Base-by-base conservation (phyloP, 1,140 invertebrate species). In the Mercenaria mercenaria region DNA sequence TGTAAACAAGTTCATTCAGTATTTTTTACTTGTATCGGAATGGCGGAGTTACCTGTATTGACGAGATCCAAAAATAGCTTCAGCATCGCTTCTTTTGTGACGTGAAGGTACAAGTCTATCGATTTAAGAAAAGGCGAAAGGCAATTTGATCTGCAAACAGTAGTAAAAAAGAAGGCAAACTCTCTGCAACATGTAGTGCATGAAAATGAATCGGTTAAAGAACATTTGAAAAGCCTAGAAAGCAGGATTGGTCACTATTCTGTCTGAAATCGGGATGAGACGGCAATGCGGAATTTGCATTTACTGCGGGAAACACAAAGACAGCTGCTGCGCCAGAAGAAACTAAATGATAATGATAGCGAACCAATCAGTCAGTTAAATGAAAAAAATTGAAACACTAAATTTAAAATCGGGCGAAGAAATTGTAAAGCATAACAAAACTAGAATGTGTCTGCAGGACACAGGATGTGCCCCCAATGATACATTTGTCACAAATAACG, bases 191-290 rank as follows among this genome's bases (percentile, higher is more conserved):
- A 29, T 32, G 18, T 67, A 10, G 11, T 67, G n/a, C 26, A 6
- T 67, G 64, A 67, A 67, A 18, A 29, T 15, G 64, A 67, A 67
- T 6, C 64, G 2, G 64, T 29, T 2, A 67, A 67, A 67, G 64
- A 67, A 67, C 32, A 34, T 1, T 34, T 67, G 32, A 29, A 67
- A 67, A 29, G 13, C 15, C 26, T 67, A 11, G 18, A 29, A 4
- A 29, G 18, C 32, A 67, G 64, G 32, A 83, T 56, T n/a, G 88
- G 88, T 20, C 80, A 84, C 34, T 85, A 90, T 77, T 84, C 88
- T 43, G 81, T 90, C 4, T 13, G 47, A 50, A 90, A 84, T 79
- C 69, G 34, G 26, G 80, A 77, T 64, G 67, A 84, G 72, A 89
- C 50, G 20, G 67, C 67, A 1, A 76, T 34, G 41, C 84, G 61